Evolutionary conservation across 35 echinoderm and acorn worm genomes (phyloP).

Genomic region (Strongylocentrotus purpuratus): DNA sequence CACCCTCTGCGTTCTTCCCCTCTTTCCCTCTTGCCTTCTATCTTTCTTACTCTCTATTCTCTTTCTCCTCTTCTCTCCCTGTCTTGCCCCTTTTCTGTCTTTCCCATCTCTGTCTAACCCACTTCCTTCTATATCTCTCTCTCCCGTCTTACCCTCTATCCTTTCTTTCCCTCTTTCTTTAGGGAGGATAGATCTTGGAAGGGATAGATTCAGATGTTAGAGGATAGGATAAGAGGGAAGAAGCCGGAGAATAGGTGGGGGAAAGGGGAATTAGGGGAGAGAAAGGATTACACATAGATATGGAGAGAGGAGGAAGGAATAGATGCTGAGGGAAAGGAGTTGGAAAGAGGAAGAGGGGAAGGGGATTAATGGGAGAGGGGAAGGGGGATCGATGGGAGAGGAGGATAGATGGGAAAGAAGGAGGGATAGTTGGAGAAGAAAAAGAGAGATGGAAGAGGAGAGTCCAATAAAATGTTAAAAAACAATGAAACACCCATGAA

Average conservation of each 20-base stretch:
- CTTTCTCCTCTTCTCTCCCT: neutral
- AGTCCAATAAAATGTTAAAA: neutral
- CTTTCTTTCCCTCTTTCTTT: neutral
- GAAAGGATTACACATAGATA: too few relatives aligned
- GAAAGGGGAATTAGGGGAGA: too few relatives aligned
- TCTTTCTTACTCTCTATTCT: neutral
- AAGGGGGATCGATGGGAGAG: neutral
- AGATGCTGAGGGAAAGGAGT: too few relatives aligned
- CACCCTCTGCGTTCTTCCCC: neutral
- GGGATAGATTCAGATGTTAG: too few relatives aligned
- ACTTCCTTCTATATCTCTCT: neutral
- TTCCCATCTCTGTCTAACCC: neutral
- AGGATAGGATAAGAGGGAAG: too few relatives aligned
- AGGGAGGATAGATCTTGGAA: too few relatives aligned
- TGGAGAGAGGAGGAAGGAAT: too few relatives aligned
- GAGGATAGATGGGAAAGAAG: neutral
- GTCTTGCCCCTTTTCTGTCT: neutral
- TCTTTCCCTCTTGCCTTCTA: neutral
- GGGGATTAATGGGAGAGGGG: too few relatives aligned
- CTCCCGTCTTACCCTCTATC: neutral
- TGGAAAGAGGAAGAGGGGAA: too few relatives aligned
- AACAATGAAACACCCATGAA: neutral
- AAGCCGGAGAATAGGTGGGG: too few relatives aligned
- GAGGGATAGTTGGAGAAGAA: neutral
- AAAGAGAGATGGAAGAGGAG: neutral